A percentile compares a stretch with the other conserved stretches of the same genome.
phyloP scores from a whole-genome alignment of 2,888 invertebrate species.

The Clusia tigrina region DNA sequence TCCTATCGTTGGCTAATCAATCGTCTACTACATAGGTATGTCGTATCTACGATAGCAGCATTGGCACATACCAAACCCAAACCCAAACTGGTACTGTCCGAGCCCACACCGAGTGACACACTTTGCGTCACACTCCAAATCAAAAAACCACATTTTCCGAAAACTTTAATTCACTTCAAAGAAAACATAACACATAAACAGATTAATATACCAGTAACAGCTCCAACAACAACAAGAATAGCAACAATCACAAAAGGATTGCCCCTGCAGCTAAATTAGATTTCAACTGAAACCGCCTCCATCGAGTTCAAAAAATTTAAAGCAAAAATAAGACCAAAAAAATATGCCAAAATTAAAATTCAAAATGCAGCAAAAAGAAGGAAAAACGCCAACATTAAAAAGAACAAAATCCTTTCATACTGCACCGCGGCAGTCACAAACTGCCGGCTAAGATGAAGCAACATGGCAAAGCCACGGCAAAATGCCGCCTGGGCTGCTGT shows the following conservation, averaged over 20 bases:
- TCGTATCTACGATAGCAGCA: too few relatives aligned
- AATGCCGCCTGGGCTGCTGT: background rate
- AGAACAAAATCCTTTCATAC: constrained; percentile 11
- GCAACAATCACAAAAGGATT: background rate
- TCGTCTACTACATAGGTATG: too few relatives aligned
- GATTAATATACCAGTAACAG: constrained; percentile 1
- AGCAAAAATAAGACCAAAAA: constrained; percentile 10
- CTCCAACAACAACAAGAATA: background rate
- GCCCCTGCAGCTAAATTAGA: constrained; percentile 35
- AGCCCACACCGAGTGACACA: too few relatives aligned
- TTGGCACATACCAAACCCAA: too few relatives aligned
- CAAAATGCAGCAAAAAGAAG: constrained; percentile 13
- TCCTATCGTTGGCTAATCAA: too few relatives aligned
- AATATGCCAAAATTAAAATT: too few relatives aligned
- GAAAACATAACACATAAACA: background rate
- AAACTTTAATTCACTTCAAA: constrained; percentile 4
- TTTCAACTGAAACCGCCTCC: constrained; percentile 42
- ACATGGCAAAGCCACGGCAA: background rate
- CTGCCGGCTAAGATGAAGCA: background rate
- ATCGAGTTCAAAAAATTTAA: constrained; percentile 32
- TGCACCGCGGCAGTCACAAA: constrained; percentile 23
- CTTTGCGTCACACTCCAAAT: background rate
- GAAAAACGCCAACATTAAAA: constrained; percentile 2
- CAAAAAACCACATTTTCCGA: background rate
- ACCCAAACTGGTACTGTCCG: too few relatives aligned